Percentiles rank a stretch among this genome's conserved stretches.
phyloP scores from a whole-genome alignment of 2,113 vertebrate species.

The Corythaixoides concolor region DNA sequence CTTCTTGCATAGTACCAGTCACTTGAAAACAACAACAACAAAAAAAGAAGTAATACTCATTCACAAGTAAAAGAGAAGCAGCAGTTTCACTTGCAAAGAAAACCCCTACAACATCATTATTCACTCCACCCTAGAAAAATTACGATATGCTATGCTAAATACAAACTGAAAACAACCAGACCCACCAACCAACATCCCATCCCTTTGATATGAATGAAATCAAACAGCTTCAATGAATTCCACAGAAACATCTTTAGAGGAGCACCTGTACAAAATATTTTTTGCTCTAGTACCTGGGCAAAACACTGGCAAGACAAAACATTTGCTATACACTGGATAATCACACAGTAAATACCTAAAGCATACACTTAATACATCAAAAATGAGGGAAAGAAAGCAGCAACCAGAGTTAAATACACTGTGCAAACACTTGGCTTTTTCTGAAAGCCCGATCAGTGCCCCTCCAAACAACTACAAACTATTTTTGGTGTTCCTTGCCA shows the following conservation, averaged over 20 bases:
- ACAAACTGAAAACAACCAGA: background rate
- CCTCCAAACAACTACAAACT: background rate
- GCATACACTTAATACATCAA: background rate
- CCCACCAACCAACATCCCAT: background rate
- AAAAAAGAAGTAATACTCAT: background rate
- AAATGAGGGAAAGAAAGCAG: background rate
- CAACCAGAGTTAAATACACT: background rate
- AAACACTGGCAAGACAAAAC: background rate
- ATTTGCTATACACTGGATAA: background rate
- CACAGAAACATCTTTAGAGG: background rate
- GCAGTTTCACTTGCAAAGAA: background rate
- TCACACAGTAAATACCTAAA: background rate
- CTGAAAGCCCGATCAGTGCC: background rate
- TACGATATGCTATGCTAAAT: background rate
- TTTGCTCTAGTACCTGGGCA: background rate
- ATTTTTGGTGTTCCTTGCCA: background rate
- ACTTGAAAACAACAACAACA: constrained; percentile 64
- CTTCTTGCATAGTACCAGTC: constrained; percentile 96
- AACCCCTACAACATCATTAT: background rate
- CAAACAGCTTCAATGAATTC: background rate
- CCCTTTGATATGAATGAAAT: background rate
- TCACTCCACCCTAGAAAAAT: background rate
- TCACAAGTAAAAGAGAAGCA: background rate
- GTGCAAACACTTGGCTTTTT: background rate
- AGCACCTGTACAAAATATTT: background rate